Evolutionary conservation across 2,797 vertebrate species (phyloP).

Genomic region (Eulemur mongoz): DNA sequence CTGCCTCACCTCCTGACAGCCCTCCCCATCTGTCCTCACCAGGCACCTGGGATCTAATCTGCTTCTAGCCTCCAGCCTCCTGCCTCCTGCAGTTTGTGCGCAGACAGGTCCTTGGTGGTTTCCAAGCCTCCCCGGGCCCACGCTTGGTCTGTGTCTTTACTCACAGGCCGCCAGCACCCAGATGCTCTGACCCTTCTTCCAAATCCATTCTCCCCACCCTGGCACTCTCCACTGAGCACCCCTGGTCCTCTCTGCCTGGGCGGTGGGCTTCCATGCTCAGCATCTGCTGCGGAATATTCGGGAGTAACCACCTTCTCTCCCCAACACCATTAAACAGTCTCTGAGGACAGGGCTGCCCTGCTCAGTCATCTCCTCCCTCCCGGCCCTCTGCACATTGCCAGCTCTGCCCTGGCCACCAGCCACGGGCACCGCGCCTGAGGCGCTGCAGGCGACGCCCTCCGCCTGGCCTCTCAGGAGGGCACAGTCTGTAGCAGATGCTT

Average conservation of each 20-base stretch:
- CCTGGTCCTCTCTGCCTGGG: background rate
- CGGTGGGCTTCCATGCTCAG: background rate
- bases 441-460: fast-evolving
- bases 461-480: background rate
- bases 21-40: background rate
- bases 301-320: background rate
- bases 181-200: background rate
- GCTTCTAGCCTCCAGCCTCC: background rate
- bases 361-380: background rate
- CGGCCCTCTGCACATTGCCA: fast-evolving
- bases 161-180: background rate
- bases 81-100: background rate
- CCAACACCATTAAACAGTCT: background rate
- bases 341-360: background rate
- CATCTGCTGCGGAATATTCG: background rate
- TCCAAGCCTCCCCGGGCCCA: background rate
- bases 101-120: background rate
- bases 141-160: background rate
- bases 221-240: background rate
- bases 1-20: background rate
- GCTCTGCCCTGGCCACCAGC: background rate
- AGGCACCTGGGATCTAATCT: background rate
- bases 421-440: fast-evolving
- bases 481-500: background rate
- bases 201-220: background rate